These are phyloP conservation scores for Epinotia brunnichana DNA, from an alignment of 2,888 invertebrate genomes.

Conservation along the genomic window DNA sequence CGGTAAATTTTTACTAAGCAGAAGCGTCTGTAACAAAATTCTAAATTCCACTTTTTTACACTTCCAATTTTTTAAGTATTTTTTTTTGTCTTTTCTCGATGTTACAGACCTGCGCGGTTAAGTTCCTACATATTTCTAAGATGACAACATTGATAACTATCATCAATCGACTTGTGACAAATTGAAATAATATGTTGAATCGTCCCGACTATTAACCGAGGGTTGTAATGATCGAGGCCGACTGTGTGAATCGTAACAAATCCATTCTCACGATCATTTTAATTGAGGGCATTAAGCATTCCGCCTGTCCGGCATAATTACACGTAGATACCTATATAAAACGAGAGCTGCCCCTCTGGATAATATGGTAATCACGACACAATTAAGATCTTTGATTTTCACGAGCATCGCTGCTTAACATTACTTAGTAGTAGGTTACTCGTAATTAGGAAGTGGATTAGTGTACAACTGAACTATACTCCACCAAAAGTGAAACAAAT, in stretches of 20 bases:
- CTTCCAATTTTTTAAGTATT: too few relatives aligned
- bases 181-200: conserved; percentile 11
- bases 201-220: conserved; percentile 20
- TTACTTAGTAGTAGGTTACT: too few relatives aligned
- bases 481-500: neutral
- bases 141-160: neutral
- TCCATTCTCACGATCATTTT: conserved; percentile 46
- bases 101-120: too few relatives aligned
- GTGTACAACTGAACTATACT: neutral
- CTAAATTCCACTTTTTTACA: too few relatives aligned
- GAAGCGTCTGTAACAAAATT: too few relatives aligned
- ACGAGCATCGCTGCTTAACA: neutral
- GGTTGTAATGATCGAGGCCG: conserved; percentile 34
- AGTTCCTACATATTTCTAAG: neutral
- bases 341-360: conserved; percentile 24
- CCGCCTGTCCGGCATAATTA: conserved; percentile 37
- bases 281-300: conserved; percentile 45
- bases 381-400: conserved; percentile 9
- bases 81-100: too few relatives aligned
- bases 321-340: conserved; percentile 23
- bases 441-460: neutral
- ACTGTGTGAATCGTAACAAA: conserved; percentile 44
- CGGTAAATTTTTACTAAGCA: too few relatives aligned
- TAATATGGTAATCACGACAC: conserved; percentile 34
- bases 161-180: neutral